phyloP scores from a whole-genome alignment of 2,797 vertebrate species.

The Gymnoscopelus braueri region DNA sequence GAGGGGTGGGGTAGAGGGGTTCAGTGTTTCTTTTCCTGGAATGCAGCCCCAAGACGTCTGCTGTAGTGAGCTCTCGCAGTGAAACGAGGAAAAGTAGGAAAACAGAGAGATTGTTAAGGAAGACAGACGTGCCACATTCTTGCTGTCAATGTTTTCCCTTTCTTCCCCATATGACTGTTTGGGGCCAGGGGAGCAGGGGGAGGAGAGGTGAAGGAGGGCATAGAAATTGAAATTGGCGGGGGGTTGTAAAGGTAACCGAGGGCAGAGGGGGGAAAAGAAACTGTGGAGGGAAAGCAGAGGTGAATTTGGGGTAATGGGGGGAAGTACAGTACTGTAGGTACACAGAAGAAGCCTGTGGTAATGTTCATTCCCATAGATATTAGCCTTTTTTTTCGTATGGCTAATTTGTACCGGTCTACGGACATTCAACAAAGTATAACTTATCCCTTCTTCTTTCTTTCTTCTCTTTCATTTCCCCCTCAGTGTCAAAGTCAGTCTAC shows the following conservation, averaged over 20 bases:
- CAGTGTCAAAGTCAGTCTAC: conserved; percentile 67
- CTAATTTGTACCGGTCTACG: not conserved
- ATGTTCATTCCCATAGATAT: conserved; percentile 15
- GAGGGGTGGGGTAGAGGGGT: conserved; percentile 57
- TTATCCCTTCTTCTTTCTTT: conserved; percentile 26
- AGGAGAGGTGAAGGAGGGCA: not conserved
- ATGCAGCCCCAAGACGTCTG: conserved; percentile 72
- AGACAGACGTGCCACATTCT: conserved; percentile 78
- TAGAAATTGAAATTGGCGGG: not conserved
- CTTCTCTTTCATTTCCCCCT: conserved; percentile 31
- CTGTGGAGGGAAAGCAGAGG: conserved; percentile 22
- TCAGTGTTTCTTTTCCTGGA: conserved; percentile 75
- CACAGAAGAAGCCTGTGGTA: conserved; percentile 6
- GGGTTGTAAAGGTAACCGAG: conserved; percentile 19
- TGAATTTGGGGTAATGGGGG: not conserved
- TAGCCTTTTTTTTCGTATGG: not conserved
- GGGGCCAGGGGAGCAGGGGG: conserved; percentile 46
- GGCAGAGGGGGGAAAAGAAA: conserved; percentile 33
- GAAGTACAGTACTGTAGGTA: not conserved
- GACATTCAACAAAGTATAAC: not conserved
- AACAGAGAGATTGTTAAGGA: conserved; percentile 73
- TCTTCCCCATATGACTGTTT: conserved; percentile 41
- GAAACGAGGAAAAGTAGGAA: conserved; percentile 64
- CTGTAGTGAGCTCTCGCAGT: conserved; percentile 41
- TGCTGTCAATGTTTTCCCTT: conserved; percentile 54